A percentile compares a stretch with the other conserved stretches of the same genome.
phyloP scores from a whole-genome alignment of 2,797 vertebrate species.

The Leucoraja ocellata region DNA sequence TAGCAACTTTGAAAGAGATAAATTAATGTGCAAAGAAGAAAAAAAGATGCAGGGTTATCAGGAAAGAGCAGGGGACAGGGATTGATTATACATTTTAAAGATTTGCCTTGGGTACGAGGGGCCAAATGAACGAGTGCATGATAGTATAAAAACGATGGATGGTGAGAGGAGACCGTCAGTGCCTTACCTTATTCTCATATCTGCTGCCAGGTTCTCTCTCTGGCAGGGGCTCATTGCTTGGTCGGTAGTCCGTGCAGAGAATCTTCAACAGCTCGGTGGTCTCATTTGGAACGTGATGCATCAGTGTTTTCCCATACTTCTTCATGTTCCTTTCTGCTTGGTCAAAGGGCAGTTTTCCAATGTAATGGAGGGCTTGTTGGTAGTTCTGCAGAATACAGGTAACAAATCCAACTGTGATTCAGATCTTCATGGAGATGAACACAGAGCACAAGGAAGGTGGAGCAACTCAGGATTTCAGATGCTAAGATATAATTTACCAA shows the following conservation, averaged over 20 bases:
- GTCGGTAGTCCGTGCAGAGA: constrained; percentile 80
- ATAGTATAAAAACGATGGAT: neutral
- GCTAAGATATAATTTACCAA: neutral
- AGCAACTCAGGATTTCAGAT: constrained; percentile 37
- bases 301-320: constrained; percentile 88
- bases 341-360: constrained; percentile 85
- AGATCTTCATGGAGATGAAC: too few species aligned
- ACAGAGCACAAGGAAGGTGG: rapidly evolving
- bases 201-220: constrained; percentile 48
- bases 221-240: constrained; percentile 51
- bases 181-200: constrained; percentile 53
- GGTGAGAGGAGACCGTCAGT: neutral
- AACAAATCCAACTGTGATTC: neutral
- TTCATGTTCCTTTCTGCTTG: constrained; percentile 99
- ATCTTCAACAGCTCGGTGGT: constrained; percentile 82
- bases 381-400: constrained; percentile 69
- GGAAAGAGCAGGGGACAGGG: neutral
- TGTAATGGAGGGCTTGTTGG: constrained; percentile 86
- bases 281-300: constrained; percentile 84
- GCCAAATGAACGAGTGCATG: neutral
- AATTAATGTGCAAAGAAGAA: neutral
- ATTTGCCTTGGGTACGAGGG: neutral
- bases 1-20: neutral
- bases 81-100: neutral
- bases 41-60: neutral